Conservation (phyloP, 2,797 vertebrate genomes). For the Thamnophis elegans region DNA sequence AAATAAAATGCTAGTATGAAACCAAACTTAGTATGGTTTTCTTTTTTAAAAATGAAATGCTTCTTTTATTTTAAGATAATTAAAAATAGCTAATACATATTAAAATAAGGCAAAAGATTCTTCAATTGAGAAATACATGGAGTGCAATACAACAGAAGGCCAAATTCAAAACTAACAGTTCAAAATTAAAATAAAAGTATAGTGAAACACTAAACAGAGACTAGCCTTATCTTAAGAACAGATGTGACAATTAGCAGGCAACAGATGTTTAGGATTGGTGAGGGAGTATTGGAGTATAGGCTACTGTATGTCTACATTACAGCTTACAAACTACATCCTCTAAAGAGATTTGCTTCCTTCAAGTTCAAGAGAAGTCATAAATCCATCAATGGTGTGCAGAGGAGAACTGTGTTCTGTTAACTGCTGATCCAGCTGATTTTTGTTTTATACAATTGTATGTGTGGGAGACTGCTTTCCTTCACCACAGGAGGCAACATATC, state of each 20-base stretch:
- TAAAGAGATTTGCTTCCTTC: background rate
- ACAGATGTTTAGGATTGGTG: background rate
- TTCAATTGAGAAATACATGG: background rate
- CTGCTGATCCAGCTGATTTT: background rate
- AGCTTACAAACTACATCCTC: background rate
- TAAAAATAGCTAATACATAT: background rate
- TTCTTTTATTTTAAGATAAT: background rate
- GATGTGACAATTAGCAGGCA: background rate
- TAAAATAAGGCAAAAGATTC: background rate
- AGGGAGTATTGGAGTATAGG: background rate
- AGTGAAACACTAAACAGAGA: background rate
- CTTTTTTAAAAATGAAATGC: background rate
- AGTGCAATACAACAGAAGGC: background rate
- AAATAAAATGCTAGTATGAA: background rate
- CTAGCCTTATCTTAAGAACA: background rate
- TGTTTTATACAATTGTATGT: background rate
- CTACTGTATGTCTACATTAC: background rate
- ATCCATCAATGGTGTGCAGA: background rate
- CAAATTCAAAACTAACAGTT: background rate
- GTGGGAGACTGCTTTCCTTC: background rate
- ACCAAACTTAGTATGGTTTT: background rate
- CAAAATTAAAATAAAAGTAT: background rate
- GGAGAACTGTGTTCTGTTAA: background rate
- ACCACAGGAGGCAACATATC: background rate
- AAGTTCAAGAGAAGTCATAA: background rate